Evolutionary conservation across 2,797 vertebrate species (phyloP).

Genomic region (Pangasius krempfi): DNA sequence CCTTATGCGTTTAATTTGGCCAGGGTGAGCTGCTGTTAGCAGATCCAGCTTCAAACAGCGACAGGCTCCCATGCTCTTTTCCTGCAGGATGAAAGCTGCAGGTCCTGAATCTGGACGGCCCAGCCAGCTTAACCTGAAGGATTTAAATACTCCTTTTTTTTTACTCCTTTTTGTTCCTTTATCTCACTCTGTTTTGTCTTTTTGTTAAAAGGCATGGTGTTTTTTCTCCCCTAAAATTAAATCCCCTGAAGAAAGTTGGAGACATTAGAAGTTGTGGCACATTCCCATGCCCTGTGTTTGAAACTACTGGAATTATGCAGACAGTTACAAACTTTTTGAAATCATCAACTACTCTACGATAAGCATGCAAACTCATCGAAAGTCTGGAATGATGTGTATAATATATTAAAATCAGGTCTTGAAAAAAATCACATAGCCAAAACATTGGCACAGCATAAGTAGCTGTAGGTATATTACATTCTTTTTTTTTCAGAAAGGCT

Average conservation of each 20-base stretch:
- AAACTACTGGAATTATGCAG: not conserved
- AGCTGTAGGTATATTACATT: not conserved
- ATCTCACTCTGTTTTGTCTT: constrained; percentile 51
- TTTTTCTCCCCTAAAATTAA: constrained; percentile 40
- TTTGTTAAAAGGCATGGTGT: constrained; percentile 55
- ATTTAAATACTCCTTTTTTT: constrained; percentile 68
- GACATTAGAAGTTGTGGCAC: not conserved
- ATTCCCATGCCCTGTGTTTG: constrained; percentile 4
- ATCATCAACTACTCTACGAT: not conserved
- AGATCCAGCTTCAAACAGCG: constrained; percentile 69
- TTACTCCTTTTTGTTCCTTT: constrained; percentile 56
- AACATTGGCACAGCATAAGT: not conserved
- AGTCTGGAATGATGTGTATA: not conserved
- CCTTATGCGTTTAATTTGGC: constrained; percentile 64
- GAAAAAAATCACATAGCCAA: not conserved
- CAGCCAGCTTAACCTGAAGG: constrained; percentile 72
- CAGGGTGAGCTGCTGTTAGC: constrained; percentile 18
- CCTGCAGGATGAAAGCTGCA: constrained; percentile 69
- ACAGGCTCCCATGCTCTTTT: constrained; percentile 60
- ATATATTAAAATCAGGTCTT: not conserved
- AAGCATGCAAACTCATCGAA: not conserved
- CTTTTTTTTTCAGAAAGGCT: not conserved
- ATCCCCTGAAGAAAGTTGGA: not conserved
- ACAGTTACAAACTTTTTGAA: not conserved
- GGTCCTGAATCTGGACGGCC: constrained; percentile 62